phyloP scores from a whole-genome alignment of 2,113 vertebrate species.

The Corythaixoides concolor region DNA sequence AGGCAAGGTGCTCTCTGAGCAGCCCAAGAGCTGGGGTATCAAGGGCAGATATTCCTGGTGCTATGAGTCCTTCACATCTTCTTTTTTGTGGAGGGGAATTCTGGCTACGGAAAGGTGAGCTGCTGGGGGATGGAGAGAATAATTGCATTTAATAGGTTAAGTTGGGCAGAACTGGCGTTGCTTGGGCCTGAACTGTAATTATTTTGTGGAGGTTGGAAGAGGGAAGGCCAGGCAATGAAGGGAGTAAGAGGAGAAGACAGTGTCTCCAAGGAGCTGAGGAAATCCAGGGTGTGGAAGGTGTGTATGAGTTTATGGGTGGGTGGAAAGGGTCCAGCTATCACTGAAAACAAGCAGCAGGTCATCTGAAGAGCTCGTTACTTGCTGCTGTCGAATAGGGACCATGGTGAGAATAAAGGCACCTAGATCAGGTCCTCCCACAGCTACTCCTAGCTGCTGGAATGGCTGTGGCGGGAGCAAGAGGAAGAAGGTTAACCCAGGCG shows the following conservation, averaged over 20 bases:
- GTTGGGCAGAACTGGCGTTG: not conserved
- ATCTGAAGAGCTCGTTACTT: not conserved
- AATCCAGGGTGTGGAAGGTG: not conserved
- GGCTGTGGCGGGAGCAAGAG: not conserved
- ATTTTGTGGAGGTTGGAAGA: not conserved
- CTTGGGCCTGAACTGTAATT: not conserved
- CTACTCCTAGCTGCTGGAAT: not conserved
- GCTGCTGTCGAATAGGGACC: not conserved
- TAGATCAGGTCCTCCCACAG: not conserved
- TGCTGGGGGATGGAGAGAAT: not conserved
- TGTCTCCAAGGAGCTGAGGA: not conserved
- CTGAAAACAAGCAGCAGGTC: not conserved
- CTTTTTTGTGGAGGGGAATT: not conserved
- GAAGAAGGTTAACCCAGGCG: fast-evolving
- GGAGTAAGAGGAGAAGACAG: not conserved
- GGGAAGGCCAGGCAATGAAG: not conserved
- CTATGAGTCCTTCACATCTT: not conserved
- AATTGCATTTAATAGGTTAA: not conserved
- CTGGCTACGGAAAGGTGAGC: not conserved
- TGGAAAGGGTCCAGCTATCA: not conserved
- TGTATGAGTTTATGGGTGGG: not conserved
- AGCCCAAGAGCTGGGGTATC: not conserved
- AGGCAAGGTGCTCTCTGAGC: not conserved
- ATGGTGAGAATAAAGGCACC: not conserved
- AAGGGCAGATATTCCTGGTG: not conserved